Conservation (phyloP, 2,888 invertebrate species). For the Melipona beecheii region DNA sequence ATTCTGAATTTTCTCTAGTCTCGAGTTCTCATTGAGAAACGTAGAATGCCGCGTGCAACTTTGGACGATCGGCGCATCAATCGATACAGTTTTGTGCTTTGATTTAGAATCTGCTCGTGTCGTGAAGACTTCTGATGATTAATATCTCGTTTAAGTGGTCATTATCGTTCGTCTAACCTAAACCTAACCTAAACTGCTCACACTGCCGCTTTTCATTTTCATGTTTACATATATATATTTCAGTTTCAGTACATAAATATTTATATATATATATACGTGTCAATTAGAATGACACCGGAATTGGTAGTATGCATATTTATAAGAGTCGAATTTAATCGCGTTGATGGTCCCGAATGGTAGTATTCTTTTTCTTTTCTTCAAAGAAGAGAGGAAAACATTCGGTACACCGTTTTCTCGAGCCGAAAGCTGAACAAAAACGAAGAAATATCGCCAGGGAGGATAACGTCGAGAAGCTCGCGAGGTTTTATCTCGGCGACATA, state of each 20-base stretch:
- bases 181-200: not conserved
- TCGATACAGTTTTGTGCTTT: not conserved
- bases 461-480: not conserved
- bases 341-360: conserved; percentile 19
- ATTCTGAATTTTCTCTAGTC: not conserved
- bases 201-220: conserved; percentile 1
- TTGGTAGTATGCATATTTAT: conserved; percentile 42
- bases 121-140: not conserved
- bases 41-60: not conserved
- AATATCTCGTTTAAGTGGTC: no score
- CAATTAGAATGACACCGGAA: conserved; percentile 39
- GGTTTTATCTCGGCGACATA: conserved; percentile 1
- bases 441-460: not conserved
- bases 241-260: no score
- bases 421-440: not conserved
- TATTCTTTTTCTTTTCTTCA: not conserved
- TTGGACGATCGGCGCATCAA: not conserved
- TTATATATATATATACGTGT: not conserved
- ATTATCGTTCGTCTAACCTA: not conserved
- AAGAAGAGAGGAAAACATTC: not conserved
- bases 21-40: not conserved
- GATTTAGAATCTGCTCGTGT: not conserved
- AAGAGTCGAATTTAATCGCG: conserved; percentile 45
- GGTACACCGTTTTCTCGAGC: not conserved
- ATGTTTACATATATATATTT: not conserved